Base-by-base conservation (phyloP, 2,113 vertebrate species). In the Neoarius graeffei region DNA sequence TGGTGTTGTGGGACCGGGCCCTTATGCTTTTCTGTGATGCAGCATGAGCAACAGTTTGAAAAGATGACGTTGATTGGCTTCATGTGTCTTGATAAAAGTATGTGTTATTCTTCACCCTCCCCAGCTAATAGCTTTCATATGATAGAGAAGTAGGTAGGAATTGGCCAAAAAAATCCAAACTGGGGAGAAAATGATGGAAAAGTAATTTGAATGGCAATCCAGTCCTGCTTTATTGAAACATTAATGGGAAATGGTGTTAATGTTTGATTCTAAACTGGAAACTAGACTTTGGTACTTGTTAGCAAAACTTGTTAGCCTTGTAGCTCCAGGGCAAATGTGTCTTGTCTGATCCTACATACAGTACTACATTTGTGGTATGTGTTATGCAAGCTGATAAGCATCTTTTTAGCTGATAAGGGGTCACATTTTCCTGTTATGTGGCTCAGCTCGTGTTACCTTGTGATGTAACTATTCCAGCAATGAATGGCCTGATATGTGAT, bases 341-440 rank as follows among this genome's bases (percentile, higher is more conserved):
- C 50, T 14, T 10, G 23, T 54, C 74, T 52, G 48, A 77, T 77
- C 10, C 5, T 42, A 42, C 42, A 42, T 42, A n/a, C n/a, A n/a
- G n/a, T n/a, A 14, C 1, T 25, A 13, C 73, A 52, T 52, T 77
- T 52, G 1, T 8, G 27, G 30, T 19, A 71, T 42, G 30, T 35
- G 1, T 27, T 54, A 0, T 2, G 7, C 48, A 77, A n/a, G 2
- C n/a, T 23, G 83, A 73, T 85, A 73, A 57, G n/a, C 48, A 85
- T 85, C 52, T 23, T 15, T 13, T 54, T 42, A 52, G 15, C 54
- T 8, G 85, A 54, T 52, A 27, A 86, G 66, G 54, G 73, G 27
- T 85, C 71, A 62, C 15, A 19, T 60, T 66, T 77, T 79, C 48
- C 57, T 86, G n/a, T 30, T 13, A 76, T 77, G 69, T 5, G n/a